phyloP scores from a whole-genome alignment of 1,140 invertebrate species.

The Brachionus asplanchnoidis region DNA sequence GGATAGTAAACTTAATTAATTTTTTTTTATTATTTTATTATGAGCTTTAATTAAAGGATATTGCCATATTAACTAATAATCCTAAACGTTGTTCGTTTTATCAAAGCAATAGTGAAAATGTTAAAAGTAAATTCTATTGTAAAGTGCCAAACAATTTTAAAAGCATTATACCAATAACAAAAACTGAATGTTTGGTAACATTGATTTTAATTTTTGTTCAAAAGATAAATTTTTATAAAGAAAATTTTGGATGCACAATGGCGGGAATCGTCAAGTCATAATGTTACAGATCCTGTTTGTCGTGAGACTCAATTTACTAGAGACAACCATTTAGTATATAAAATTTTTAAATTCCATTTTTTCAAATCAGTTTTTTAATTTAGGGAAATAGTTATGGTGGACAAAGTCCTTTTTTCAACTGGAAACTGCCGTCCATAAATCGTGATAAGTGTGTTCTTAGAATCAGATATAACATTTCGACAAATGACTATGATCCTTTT shows the following conservation, averaged over 20 bases:
- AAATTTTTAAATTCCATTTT: background rate
- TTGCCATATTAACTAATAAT: slow-evolving; percentile 55
- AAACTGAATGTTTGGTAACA: slow-evolving; percentile 52
- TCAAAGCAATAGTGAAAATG: slow-evolving; percentile 51
- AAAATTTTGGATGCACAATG: slow-evolving; percentile 47
- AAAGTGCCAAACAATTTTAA: slow-evolving; percentile 43
- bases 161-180: slow-evolving; percentile 50
- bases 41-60: slow-evolving; percentile 48
- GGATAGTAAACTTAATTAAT: slow-evolving; percentile 53
- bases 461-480: slow-evolving; percentile 57
- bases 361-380: background rate
- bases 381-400: slow-evolving; percentile 51
- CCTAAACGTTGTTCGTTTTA: slow-evolving; percentile 50
- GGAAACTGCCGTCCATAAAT: slow-evolving; percentile 52
- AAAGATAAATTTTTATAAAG: slow-evolving; percentile 21
- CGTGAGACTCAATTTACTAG: slow-evolving; percentile 51
- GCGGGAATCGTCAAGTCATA: slow-evolving; percentile 50
- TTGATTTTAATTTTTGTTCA: slow-evolving; percentile 40
- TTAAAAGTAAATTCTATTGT: slow-evolving; percentile 47
- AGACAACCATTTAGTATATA: slow-evolving; percentile 53
- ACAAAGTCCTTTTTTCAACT: slow-evolving; percentile 51
- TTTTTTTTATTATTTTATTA: background rate
- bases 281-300: slow-evolving; percentile 49
- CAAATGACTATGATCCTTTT: slow-evolving; percentile 51
- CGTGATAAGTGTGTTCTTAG: slow-evolving; percentile 52